These are phyloP conservation scores for Sycophila sp. DNA, from an alignment of 1,140 invertebrate species.

Conservation along the genomic window DNA sequence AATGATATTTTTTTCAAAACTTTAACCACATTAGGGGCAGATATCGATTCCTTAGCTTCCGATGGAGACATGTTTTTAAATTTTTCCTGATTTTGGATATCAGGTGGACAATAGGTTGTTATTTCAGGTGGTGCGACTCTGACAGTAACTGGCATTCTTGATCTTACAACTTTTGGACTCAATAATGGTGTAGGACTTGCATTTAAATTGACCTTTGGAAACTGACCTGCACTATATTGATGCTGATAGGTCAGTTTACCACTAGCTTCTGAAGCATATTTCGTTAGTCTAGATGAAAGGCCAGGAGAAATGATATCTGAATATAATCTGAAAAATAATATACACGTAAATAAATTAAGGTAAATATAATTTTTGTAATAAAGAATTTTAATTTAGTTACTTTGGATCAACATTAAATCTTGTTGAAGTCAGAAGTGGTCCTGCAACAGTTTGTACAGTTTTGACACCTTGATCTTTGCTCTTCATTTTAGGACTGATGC, in stretches of 20 bases:
- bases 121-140: slow-evolving; percentile 58
- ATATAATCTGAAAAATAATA: slow-evolving; percentile 52
- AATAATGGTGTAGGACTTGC: slow-evolving; percentile 58
- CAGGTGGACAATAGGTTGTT: slow-evolving; percentile 49
- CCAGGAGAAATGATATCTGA: slow-evolving; percentile 61
- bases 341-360: not conserved
- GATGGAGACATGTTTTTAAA: slow-evolving; percentile 2
- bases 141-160: slow-evolving; percentile 55
- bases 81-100: slow-evolving; percentile 43
- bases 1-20: slow-evolving; percentile 57
- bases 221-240: slow-evolving; percentile 60
- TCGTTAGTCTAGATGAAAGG: slow-evolving; percentile 57
- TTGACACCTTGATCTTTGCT: slow-evolving; percentile 49
- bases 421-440: slow-evolving; percentile 59
- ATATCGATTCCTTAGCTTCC: slow-evolving; percentile 19
- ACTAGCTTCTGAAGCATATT: slow-evolving; percentile 59
- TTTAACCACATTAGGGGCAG: slow-evolving; percentile 36
- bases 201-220: slow-evolving; percentile 61
- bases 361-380: not conserved
- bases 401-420: slow-evolving; percentile 64
- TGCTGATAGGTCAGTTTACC: slow-evolving; percentile 58
- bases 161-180: slow-evolving; percentile 51
- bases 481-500: slow-evolving; percentile 53
- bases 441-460: slow-evolving; percentile 55
- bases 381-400: slow-evolving; percentile 43